Conservation (phyloP, 2,797 vertebrate species). For the Eleutherodactylus coqui region DNA sequence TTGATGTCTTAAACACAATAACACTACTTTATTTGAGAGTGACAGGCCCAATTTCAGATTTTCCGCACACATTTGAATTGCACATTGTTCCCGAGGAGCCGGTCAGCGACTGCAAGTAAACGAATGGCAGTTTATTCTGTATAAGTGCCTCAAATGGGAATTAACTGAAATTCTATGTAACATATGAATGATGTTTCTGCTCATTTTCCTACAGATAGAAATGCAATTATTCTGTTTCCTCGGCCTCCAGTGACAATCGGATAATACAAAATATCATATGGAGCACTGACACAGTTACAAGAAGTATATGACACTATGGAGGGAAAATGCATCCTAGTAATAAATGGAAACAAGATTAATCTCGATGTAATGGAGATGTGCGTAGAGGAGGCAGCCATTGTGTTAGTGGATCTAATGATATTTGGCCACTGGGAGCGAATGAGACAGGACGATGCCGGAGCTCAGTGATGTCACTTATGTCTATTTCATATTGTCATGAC, state of each 20-base stretch:
- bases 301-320: background rate
- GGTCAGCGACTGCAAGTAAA: background rate
- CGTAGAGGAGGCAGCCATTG: background rate
- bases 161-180: background rate
- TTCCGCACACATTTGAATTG: conserved; percentile 19
- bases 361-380: background rate
- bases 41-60: conserved; percentile 13
- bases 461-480: too few relatives aligned
- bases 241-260: background rate
- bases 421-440: too few relatives aligned
- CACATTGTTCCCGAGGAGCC: conserved; percentile 11
- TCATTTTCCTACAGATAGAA: background rate
- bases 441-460: background rate
- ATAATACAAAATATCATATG: background rate
- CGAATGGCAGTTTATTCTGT: background rate
- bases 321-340: background rate
- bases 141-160: conserved; percentile 4
- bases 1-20: conserved; percentile 15
- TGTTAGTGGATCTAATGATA: background rate
- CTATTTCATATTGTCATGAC: too few relatives aligned
- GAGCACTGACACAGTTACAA: background rate
- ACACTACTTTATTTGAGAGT: conserved; percentile 4
- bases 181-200: background rate
- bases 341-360: background rate
- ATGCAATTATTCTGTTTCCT: background rate